Base-by-base conservation (phyloP, 2,113 vertebrate species). In the Conger conger region DNA sequence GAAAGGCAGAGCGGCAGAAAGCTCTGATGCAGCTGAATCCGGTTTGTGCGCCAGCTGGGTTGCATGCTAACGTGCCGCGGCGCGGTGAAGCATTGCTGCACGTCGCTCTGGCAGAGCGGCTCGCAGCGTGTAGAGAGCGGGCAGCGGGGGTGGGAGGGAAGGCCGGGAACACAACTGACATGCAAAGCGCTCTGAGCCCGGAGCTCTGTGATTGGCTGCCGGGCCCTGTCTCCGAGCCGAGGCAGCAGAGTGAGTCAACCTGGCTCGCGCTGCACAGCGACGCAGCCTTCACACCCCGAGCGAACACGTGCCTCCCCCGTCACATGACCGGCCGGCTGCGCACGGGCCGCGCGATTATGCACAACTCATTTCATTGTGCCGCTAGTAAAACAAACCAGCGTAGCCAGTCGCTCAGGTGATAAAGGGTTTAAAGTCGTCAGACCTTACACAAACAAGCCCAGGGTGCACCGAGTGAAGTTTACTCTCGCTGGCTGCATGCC, bases 391-490 rank as follows among this genome's bases (percentile, higher is more conserved):
- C 88, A 84, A 76, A 88, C 82, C 84, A 83, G 27, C 82, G 86
- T 83, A 84, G 81, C 87, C 87, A 89, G 88, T 92, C 88, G 82
- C 83, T 87, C 86, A 88, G 83, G 86, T 91, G 89, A 92, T 88
- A 90, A 91, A 92, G 92, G 90, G 90, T 86, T 93, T 93, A 89
- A 90, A 88, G 88, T 93, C 91, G 93, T 93, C 88, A 87, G 86
- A 79, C 83, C 84, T 85, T 92, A 89, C 84, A 91, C 90, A 92
- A 95, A 90, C 8, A 80, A 82, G 60, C 76, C 6, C 0, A 77
- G 91, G 82, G 77, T n/a, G 0, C 85, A 30, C 0, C 8, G 88
- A 86, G 68, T 90, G 92, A 92, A 93, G 89, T 89, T 86, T 89
- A 90, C 80, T 42, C 79, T 83, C 78, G 80, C 45, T n/a, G 83